These are phyloP conservation scores for Acrossocheilus wenchowensis DNA, from an alignment of 2,797 vertebrate species.

Conservation along the genomic window DNA sequence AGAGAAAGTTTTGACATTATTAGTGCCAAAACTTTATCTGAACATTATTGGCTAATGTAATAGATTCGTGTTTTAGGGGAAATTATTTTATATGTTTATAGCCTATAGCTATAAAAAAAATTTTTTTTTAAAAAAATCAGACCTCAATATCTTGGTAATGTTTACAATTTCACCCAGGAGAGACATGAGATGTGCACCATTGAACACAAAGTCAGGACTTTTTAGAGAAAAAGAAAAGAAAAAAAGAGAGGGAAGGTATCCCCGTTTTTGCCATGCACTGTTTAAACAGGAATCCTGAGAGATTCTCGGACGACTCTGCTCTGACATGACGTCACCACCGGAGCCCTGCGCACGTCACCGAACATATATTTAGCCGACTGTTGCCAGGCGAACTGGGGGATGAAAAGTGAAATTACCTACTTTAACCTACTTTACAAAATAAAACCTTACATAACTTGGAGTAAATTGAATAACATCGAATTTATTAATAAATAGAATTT, in stretches of 20 bases:
- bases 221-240: background rate
- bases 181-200: background rate
- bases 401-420: slow-evolving; percentile 64
- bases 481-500: background rate
- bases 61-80: background rate
- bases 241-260: background rate
- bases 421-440: slow-evolving; percentile 49
- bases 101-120: background rate
- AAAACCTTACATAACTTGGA: slow-evolving; percentile 37
- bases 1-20: background rate
- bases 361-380: slow-evolving; percentile 78
- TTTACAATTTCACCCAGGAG: background rate
- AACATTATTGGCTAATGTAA: background rate
- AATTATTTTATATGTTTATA: background rate
- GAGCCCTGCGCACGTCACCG: slow-evolving; percentile 71
- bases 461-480: slow-evolving; percentile 28
- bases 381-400: slow-evolving; percentile 77
- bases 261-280: background rate
- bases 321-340: slow-evolving; percentile 71
- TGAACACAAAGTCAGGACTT: background rate
- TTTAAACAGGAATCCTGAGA: slow-evolving; percentile 38
- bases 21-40: background rate
- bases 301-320: slow-evolving; percentile 57
- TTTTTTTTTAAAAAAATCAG: background rate
- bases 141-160: background rate